Conservation (phyloP, 2,888 invertebrate species). For the Helleia helle region DNA sequence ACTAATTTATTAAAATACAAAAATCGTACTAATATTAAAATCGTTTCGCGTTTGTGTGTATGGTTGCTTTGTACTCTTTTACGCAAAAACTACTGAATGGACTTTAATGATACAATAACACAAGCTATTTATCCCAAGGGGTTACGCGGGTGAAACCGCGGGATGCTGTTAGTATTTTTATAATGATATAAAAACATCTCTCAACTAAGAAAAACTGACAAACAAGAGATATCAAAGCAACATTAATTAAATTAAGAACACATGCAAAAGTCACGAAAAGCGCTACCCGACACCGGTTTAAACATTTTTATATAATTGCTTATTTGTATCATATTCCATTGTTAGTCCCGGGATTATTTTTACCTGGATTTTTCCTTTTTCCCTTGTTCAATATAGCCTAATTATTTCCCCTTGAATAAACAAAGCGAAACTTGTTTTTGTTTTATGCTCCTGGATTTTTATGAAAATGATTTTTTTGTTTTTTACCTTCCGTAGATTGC, state of each 20-base stretch:
- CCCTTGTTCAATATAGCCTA: constrained; percentile 45
- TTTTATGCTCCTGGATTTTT: constrained; percentile 16
- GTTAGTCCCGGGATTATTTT: constrained; percentile 31
- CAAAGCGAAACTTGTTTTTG: constrained; percentile 39
- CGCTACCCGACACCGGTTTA: constrained; percentile 39
- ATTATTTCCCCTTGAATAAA: constrained; percentile 63
- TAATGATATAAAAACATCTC: too few species aligned
- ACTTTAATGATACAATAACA: too few species aligned
- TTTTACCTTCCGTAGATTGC: constrained; percentile 2
- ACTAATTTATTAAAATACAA: too few species aligned
- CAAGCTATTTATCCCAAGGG: too few species aligned
- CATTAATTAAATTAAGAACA: constrained; percentile 24
- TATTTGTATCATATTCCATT: constrained; percentile 47
- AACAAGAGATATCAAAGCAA: too few species aligned
- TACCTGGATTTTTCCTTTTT: constrained; percentile 52
- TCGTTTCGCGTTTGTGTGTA: too few species aligned
- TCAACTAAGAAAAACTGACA: too few species aligned
- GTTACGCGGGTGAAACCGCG: too few species aligned
- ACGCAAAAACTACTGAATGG: too few species aligned
- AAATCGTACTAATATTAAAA: too few species aligned
- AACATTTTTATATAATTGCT: constrained; percentile 63
- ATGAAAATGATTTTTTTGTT: constrained; percentile 11
- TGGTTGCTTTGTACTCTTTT: too few species aligned
- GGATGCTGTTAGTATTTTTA: too few species aligned
- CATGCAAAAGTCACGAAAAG: constrained; percentile 37